phyloP scores from a whole-genome alignment of 2,113 vertebrate genomes.

The Empidonax traillii region DNA sequence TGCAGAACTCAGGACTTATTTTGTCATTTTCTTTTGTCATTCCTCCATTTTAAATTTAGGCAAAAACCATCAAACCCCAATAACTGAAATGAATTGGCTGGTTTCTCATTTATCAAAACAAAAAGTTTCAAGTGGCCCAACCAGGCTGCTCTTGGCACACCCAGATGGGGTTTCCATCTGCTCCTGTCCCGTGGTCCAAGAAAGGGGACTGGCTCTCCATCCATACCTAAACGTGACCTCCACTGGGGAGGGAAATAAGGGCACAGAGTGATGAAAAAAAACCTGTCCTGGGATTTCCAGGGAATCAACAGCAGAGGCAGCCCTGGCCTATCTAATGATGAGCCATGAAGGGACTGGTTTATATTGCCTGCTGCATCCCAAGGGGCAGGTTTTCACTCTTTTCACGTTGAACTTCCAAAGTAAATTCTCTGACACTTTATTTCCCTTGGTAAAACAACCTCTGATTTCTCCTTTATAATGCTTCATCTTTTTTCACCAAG shows the following conservation, averaged over 20 bases:
- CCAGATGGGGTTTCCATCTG: neutral
- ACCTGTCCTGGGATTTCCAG: neutral
- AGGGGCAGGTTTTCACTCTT: neutral
- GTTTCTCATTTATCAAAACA: neutral
- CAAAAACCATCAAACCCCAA: neutral
- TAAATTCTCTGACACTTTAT: neutral
- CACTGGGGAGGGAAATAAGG: neutral
- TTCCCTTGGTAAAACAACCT: neutral
- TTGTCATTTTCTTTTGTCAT: neutral
- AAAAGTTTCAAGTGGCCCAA: neutral
- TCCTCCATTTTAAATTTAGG: neutral
- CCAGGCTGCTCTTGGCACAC: neutral
- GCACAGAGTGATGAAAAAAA: neutral
- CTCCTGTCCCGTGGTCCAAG: neutral
- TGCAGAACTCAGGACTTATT: neutral
- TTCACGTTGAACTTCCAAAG: neutral
- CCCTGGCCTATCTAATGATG: fast-evolving
- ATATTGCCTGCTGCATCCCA: neutral
- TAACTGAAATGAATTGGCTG: neutral
- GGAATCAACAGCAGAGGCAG: neutral
- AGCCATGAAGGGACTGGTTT: neutral
- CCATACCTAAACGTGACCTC: neutral
- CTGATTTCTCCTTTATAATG: neutral
- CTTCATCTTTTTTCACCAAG: neutral
- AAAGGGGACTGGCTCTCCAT: neutral